Conservation (phyloP, 2,113 vertebrate genomes). For the Rhabdomys dilectus region DNA sequence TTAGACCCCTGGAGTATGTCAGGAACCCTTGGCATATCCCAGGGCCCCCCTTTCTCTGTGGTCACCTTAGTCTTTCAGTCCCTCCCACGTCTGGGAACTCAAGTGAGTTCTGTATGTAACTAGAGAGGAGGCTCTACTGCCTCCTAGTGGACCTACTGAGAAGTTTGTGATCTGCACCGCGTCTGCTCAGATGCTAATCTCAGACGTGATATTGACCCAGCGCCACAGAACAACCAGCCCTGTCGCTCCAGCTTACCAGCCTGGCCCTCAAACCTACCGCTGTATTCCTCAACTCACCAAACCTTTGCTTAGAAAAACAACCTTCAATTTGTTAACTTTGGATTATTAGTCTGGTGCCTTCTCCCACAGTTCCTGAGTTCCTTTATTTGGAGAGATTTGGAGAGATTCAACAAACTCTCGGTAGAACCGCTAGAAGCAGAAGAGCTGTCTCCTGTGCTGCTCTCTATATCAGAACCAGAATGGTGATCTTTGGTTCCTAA, state of each 20-base stretch:
- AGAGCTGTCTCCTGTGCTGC: not conserved
- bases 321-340: not conserved
- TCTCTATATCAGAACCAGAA: too few species aligned
- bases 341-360: not conserved
- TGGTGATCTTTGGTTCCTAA: not conserved
- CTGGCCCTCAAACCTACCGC: not conserved
- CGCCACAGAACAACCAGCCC: not conserved
- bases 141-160: not conserved
- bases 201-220: not conserved
- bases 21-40: not conserved
- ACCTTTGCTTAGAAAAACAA: not conserved
- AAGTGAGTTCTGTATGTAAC: not conserved
- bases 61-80: too few species aligned
- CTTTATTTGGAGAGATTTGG: not conserved
- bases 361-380: not conserved
- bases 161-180: too few species aligned
- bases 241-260: not conserved
- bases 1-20: too few species aligned
- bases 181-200: not conserved
- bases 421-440: not conserved
- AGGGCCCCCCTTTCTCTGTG: fast-evolving
- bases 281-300: not conserved
- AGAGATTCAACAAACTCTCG: not conserved
- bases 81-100: too few species aligned
- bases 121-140: not conserved